Percentiles rank a stretch among this genome's conserved stretches.
Conservation (phyloP, 2,113 vertebrate species). For the Hyperoodon ampullatus region DNA sequence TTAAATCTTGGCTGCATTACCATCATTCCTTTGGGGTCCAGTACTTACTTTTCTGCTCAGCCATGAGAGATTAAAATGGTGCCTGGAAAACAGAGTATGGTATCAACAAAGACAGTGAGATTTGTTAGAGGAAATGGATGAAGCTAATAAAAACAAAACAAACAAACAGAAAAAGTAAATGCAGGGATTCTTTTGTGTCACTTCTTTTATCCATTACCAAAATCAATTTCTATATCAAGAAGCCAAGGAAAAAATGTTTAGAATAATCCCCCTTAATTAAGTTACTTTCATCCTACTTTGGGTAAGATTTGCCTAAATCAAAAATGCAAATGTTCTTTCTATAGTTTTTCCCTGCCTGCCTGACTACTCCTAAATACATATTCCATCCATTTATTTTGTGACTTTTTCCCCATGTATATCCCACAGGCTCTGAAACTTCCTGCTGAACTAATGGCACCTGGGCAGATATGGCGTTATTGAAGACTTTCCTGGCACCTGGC, state of each 20-base stretch:
- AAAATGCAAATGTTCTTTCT: not conserved
- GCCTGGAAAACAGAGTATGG: not conserved
- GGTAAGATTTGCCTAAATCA: not conserved
- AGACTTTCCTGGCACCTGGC: not conserved
- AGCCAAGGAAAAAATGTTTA: not conserved
- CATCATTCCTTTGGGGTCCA: not conserved
- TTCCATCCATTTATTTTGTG: not conserved
- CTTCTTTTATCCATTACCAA: not conserved
- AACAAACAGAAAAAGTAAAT: not conserved
- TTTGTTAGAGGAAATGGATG: not conserved
- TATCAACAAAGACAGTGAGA: not conserved
- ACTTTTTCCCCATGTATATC: not conserved
- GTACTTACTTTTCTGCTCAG: not conserved
- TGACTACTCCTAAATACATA: not conserved
- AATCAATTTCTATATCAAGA: not conserved
- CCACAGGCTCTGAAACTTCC: not conserved
- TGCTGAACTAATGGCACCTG: not conserved
- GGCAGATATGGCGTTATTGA: not conserved
- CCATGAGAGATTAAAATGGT: not conserved
- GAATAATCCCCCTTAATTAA: not conserved
- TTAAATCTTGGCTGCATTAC: slow-evolving; percentile 2
- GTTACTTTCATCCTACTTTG: not conserved
- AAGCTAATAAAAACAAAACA: slow-evolving; percentile 1
- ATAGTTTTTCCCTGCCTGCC: not conserved
- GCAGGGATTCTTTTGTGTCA: not conserved